phyloP scores from a whole-genome alignment of 2,113 vertebrate genomes.

The Cinclus cinclus region DNA sequence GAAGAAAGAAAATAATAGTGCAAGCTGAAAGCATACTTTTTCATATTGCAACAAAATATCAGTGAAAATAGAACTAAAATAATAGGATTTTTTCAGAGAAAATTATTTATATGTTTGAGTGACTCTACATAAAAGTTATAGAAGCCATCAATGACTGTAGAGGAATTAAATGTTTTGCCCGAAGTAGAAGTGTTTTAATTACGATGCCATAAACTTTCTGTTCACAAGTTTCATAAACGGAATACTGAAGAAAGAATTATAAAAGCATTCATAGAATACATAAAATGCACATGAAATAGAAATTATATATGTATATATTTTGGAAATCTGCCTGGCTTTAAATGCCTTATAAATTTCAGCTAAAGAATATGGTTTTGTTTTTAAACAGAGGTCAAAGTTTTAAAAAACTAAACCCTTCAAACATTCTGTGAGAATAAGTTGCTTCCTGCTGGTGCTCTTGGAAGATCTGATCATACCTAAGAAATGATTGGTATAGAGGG shows the following conservation, averaged over 20 bases:
- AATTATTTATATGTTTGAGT: not conserved
- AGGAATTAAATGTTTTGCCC: not conserved
- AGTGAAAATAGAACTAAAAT: not conserved
- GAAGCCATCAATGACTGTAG: not conserved
- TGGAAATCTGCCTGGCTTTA: not conserved
- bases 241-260: not conserved
- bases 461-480: not conserved
- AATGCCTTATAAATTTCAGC: not conserved
- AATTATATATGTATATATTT: not conserved
- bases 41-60: not conserved
- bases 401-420: not conserved
- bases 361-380: not conserved
- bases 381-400: not conserved
- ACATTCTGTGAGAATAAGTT: not conserved
- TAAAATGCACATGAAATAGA: not conserved
- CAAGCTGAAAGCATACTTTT: not conserved
- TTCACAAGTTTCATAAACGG: not conserved
- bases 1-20: not conserved
- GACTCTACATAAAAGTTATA: not conserved
- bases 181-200: not conserved
- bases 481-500: not conserved
- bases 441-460: not conserved
- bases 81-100: not conserved
- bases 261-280: not conserved
- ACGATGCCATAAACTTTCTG: not conserved